phyloP scores from a whole-genome alignment of 2,888 invertebrate species.

The Ectemnius cavifrons region DNA sequence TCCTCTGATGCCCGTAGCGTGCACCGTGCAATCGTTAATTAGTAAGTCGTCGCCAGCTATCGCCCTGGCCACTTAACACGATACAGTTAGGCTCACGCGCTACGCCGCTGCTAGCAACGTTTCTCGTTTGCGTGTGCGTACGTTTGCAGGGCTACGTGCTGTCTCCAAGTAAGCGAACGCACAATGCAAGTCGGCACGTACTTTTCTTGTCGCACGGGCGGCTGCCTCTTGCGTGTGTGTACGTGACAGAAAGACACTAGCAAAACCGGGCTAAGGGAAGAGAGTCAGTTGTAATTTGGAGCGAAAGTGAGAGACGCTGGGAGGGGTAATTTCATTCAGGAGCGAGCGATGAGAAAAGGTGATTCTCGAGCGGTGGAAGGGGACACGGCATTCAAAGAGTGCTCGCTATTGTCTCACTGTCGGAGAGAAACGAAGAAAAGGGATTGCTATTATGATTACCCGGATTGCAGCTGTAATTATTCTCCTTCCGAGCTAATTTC shows the following conservation, averaged over 20 bases:
- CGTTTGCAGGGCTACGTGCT: neutral
- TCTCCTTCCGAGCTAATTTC: no score
- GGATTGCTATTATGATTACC: no score
- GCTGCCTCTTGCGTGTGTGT: neutral
- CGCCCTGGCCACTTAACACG: slow-evolving; percentile 41
- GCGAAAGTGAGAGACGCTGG: slow-evolving; percentile 21
- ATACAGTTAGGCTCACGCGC: neutral
- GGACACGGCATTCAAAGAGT: no score
- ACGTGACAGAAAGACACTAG: slow-evolving; percentile 4
- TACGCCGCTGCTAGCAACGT: neutral
- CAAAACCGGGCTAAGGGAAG: neutral
- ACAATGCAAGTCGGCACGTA: slow-evolving; percentile 6
- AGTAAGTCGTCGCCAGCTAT: slow-evolving; percentile 64
- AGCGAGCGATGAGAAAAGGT: no score
- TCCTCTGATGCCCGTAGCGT: slow-evolving; percentile 9
- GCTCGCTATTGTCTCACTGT: no score
- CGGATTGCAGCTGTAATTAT: no score
- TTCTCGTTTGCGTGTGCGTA: neutral
- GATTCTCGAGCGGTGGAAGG: no score
- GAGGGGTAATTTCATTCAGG: neutral
- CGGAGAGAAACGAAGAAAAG: no score
- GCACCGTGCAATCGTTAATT: slow-evolving; percentile 53
- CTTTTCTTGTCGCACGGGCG: slow-evolving; percentile 44
- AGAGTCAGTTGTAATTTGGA: neutral
- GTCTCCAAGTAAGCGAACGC: no score